Base-by-base conservation (phyloP, 1,140 invertebrate genomes). In the Cydia fagiglandana region DNA sequence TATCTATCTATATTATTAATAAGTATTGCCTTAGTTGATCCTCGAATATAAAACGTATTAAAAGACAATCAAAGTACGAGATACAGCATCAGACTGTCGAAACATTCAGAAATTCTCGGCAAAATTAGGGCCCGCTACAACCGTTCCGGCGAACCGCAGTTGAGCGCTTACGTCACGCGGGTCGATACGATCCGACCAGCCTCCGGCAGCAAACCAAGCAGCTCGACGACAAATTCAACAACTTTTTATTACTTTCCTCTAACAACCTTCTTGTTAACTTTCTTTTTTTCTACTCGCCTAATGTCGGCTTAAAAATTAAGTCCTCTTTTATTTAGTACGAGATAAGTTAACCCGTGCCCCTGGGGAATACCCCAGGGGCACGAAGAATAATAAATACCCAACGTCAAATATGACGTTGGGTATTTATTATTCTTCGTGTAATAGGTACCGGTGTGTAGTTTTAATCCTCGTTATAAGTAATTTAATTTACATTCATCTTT, bases 161-260 rank as follows among this genome's bases (percentile, higher is more conserved):
- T 70, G 13, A 15, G 64, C 30, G 66, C 56, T 70, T 70, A 70
- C 66, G 66, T 70, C 66, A 70, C 38, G 66, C 30, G 28, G 66
- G 66, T 70, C 66, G 66, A 70, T 70, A 70, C 66, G 15, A n/a
- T 30, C 30, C 30, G 64, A 17, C 66, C 66, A 34, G 66, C 66
- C 30, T 34, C 66, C 66, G 30, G 30, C 34, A 17, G 66, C 66
- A 61, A 34, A n/a, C 12, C 24, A 15, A 12, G 15, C 66, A 38
- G 66, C 66, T 68, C 64, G 34, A 70, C 66, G 66, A 70, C 66
- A 70, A 68, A 70, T 70, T 70, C 66, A 70, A 70, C 66, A 70
- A 70, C 66, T 70, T 70, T 70, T 70, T 70, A 70, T 70, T 70
- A 70, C 66, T 70, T 70, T 70, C 30, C 34, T 70, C 38, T 45